phyloP scores from a whole-genome alignment of 2,113 vertebrate species.

The Syngnathus floridae region DNA sequence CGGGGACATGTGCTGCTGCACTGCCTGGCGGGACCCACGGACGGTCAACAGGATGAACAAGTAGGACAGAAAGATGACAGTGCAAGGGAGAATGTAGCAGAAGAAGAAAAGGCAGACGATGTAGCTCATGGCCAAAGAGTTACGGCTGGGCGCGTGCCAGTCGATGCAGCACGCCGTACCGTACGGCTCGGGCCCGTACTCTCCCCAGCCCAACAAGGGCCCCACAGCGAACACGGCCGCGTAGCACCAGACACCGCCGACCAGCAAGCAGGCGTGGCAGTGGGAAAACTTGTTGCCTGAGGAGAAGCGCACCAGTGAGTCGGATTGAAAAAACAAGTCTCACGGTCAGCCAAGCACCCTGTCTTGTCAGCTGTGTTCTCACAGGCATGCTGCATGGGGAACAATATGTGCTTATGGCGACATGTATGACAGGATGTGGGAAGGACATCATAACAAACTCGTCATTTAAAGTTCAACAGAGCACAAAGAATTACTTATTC shows the following conservation, averaged over 20 bases:
- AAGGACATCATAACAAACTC: slow-evolving; percentile 4
- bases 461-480: not conserved
- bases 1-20: slow-evolving; percentile 72
- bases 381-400: not conserved
- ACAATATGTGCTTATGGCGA: slow-evolving; percentile 21
- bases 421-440: slow-evolving; percentile 9
- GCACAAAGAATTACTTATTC: not conserved
- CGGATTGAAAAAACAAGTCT: slow-evolving; percentile 9
- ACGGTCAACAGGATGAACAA: slow-evolving; percentile 74
- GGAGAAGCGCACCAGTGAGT: slow-evolving; percentile 7
- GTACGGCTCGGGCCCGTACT: slow-evolving; percentile 78
- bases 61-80: slow-evolving; percentile 77
- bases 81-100: slow-evolving; percentile 79
- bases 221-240: slow-evolving; percentile 73
- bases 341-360: not conserved
- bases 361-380: not conserved
- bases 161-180: slow-evolving; percentile 82
- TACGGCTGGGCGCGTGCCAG: slow-evolving; percentile 68
- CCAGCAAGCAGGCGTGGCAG: slow-evolving; percentile 65
- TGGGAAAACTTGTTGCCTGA: slow-evolving; percentile 77
- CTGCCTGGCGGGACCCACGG: slow-evolving; percentile 65
- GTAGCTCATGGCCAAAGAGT: slow-evolving; percentile 69
- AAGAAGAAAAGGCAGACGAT: slow-evolving; percentile 78
- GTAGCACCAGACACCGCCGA: slow-evolving; percentile 74
- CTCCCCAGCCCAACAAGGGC: slow-evolving; percentile 76